These are phyloP conservation scores for Bubo blakistoni DNA, from an alignment of 2,113 vertebrate species.

Conservation along the genomic window DNA sequence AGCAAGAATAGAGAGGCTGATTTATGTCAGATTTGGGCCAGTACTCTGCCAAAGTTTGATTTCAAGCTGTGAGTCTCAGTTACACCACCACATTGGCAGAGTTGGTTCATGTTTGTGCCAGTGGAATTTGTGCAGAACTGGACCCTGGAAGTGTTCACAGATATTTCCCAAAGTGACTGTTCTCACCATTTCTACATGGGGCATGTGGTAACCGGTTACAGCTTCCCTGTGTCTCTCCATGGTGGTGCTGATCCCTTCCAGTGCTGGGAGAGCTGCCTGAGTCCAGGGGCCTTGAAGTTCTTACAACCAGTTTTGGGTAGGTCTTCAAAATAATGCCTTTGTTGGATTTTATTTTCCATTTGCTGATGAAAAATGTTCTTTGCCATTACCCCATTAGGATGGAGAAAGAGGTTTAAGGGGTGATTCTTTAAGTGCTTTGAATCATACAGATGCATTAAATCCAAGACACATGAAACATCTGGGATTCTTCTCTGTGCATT, in stretches of 20 bases:
- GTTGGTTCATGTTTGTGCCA: neutral
- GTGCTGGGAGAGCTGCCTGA: neutral
- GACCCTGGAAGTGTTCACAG: neutral
- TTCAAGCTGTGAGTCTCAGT: neutral
- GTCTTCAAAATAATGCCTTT: neutral
- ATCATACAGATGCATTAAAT: neutral
- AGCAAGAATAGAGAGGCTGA: neutral
- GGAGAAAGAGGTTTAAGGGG: neutral
- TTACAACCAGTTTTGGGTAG: neutral
- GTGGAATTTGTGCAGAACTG: neutral
- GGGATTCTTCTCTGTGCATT: neutral
- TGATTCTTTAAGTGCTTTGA: neutral
- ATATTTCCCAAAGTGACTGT: neutral
- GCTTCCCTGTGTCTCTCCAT: neutral
- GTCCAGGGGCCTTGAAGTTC: neutral
- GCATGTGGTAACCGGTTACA: neutral
- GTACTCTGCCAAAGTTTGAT: neutral
- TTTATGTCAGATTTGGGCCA: neutral
- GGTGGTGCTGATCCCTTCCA: neutral
- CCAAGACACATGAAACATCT: neutral
- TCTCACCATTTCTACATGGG: neutral
- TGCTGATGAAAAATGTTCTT: neutral
- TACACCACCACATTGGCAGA: neutral
- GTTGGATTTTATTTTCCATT: neutral
- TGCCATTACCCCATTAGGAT: neutral